Percentiles rank a stretch among this genome's conserved stretches.
phyloP scores from a whole-genome alignment of 1,140 invertebrate genomes.

The Heliconius nattereri region DNA sequence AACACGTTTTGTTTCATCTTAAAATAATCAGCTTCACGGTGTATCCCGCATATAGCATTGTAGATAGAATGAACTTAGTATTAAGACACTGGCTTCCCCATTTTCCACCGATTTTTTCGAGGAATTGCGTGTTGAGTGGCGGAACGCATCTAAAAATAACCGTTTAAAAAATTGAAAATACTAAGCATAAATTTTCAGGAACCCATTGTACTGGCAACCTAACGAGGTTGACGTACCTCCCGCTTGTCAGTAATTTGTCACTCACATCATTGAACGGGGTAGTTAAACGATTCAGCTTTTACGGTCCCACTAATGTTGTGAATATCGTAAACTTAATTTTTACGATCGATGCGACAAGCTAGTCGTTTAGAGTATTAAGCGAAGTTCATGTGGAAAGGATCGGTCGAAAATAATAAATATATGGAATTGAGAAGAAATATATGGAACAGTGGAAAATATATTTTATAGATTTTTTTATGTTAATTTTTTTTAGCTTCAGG shows the following conservation, averaged over 20 bases:
- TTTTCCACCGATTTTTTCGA: not conserved
- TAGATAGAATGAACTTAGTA: not conserved
- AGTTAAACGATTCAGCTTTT: slow-evolving; percentile 55
- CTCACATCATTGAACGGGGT: slow-evolving; percentile 56
- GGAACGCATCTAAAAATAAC: not conserved
- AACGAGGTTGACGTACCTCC: slow-evolving; percentile 7
- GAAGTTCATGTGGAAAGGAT: not conserved
- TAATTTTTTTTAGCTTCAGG: too few species aligned
- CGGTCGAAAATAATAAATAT: not conserved
- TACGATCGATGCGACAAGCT: slow-evolving; percentile 24
- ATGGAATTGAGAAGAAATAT: not conserved
- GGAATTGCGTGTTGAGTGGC: too few species aligned
- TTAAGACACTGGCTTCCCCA: not conserved
- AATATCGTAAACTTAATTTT: slow-evolving; percentile 34
- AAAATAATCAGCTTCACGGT: not conserved
- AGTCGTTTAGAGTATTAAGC: not conserved
- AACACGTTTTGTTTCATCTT: too few species aligned
- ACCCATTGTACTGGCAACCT: slow-evolving; percentile 8
- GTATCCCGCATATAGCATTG: not conserved
- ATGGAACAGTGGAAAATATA: too few species aligned
- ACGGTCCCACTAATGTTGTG: slow-evolving; percentile 26
- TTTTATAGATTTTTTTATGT: too few species aligned
- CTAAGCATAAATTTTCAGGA: slow-evolving; percentile 12
- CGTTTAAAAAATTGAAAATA: not conserved
- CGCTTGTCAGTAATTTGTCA: slow-evolving; percentile 64